Percentiles rank a stretch among this genome's conserved stretches.
phyloP scores from a whole-genome alignment of 2,888 invertebrate species.

The Xestia rhomboidea region DNA sequence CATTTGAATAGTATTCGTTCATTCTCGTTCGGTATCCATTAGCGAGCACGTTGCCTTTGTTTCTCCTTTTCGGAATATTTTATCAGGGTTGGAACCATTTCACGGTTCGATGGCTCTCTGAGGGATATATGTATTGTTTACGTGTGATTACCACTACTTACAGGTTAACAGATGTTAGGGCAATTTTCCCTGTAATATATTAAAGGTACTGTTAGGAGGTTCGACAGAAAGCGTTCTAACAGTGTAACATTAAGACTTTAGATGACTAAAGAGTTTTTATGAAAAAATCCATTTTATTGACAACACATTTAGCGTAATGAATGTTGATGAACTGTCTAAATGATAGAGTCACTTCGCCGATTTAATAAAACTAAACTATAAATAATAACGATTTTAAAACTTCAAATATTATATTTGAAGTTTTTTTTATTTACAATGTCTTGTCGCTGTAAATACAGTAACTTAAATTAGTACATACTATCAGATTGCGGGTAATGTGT shows the following conservation, averaged over 20 bases:
- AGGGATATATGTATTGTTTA: constrained; percentile 21
- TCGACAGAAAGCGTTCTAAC: neutral
- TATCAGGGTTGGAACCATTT: constrained; percentile 20
- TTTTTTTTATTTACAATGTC: neutral
- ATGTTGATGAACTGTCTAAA: neutral
- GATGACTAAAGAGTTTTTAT: neutral
- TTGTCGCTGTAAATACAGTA: neutral
- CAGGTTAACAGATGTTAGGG: neutral
- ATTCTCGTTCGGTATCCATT: constrained; percentile 40
- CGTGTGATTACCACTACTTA: neutral
- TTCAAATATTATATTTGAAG: neutral
- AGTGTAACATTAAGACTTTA: neutral
- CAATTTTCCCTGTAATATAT: neutral
- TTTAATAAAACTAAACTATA: too few relatives aligned
- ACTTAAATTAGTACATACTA: neutral
- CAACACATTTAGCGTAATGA: neutral
- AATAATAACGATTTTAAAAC: too few relatives aligned
- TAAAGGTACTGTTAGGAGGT: neutral
- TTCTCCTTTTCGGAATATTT: constrained; percentile 40
- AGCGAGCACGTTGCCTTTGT: constrained; percentile 31
- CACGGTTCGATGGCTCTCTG: constrained; percentile 19
- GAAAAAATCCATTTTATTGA: neutral
- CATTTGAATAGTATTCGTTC: constrained; percentile 46
- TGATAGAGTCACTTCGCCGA: neutral
- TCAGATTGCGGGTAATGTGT: neutral